Conservation (phyloP, 2,797 vertebrate species). For the Myotis daubentonii region DNA sequence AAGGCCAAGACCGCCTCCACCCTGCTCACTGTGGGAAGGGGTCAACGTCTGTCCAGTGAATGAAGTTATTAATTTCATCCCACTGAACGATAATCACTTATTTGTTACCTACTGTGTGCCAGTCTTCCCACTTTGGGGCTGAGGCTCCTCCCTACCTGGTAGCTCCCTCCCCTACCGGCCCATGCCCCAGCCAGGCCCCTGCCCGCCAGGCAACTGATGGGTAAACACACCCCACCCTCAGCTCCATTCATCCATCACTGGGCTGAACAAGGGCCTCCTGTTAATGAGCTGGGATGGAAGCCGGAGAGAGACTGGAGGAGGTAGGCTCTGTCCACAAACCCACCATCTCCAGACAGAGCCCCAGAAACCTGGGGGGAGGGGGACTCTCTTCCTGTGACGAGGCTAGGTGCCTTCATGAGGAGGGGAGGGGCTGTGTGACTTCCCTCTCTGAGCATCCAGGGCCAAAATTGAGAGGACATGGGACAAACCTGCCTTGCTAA, state of each 20-base stretch:
- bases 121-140: background rate
- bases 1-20: background rate
- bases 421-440: background rate
- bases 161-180: background rate
- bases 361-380: background rate
- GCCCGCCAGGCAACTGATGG: background rate
- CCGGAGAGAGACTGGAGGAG: background rate
- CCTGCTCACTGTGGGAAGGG: background rate
- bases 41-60: background rate
- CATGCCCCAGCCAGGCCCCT: background rate
- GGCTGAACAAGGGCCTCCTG: constrained; percentile 64
- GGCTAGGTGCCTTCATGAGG: no score
- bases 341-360: background rate
- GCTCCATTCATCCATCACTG: background rate
- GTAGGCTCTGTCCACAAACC: background rate
- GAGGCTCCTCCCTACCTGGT: background rate
- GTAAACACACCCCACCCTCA: constrained; percentile 54
- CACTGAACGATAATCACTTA: background rate
- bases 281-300: background rate
- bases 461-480: background rate
- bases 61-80: background rate
- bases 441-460: background rate
- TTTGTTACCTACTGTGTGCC: background rate
- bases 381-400: background rate
- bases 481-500: background rate